These are phyloP conservation scores for Grantiella picta DNA, from an alignment of 2,113 vertebrate species.

Conservation along the genomic window DNA sequence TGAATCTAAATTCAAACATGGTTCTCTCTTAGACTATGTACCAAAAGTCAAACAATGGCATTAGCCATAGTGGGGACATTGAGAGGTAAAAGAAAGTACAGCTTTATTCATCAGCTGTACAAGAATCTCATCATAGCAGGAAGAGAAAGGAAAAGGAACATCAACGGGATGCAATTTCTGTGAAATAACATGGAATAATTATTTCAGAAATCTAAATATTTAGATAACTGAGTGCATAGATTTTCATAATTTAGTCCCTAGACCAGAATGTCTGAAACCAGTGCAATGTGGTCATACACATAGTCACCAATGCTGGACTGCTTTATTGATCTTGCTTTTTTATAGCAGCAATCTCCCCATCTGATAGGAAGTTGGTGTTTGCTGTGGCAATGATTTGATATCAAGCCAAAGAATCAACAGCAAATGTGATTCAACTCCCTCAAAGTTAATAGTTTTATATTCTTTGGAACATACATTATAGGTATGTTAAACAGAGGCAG, in stretches of 20 bases:
- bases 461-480: neutral
- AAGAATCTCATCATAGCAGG: neutral
- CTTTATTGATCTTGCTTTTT: neutral
- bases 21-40: neutral
- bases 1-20: neutral
- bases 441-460: neutral
- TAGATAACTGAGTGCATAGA: neutral
- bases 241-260: neutral
- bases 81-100: neutral
- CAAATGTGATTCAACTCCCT: neutral
- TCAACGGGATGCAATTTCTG: neutral
- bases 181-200: neutral
- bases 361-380: neutral
- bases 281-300: neutral
- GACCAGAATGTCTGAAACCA: neutral
- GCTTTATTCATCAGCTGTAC: neutral
- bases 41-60: neutral
- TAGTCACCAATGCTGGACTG: neutral
- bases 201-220: neutral
- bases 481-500: neutral
- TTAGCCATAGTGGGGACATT: neutral
- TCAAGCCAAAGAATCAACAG: neutral
- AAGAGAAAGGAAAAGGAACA: neutral
- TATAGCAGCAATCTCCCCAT: neutral
- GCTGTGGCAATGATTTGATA: neutral